phyloP scores from a whole-genome alignment of 2,797 vertebrate genomes.

The Lepidocolaptes lacrymiger region DNA sequence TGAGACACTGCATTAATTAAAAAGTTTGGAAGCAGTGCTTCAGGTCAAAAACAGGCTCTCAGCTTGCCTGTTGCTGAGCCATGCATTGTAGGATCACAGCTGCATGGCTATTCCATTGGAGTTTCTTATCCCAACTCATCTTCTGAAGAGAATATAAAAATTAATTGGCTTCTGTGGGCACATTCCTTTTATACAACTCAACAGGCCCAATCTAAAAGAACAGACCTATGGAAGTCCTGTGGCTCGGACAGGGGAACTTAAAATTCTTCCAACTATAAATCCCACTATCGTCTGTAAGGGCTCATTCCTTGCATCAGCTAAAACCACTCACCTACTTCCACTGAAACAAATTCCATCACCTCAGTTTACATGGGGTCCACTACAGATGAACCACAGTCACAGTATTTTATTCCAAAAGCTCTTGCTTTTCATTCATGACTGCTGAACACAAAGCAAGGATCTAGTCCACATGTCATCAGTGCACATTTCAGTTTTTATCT shows the following conservation, averaged over 20 bases:
- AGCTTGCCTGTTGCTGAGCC: background rate
- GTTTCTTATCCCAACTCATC: background rate
- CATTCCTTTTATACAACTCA: background rate
- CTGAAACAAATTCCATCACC: background rate
- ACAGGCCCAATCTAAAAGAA: background rate
- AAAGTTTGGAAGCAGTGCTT: background rate
- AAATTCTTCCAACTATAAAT: background rate
- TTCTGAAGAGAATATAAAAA: background rate
- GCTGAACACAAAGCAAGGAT: background rate
- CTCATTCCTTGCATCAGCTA: background rate
- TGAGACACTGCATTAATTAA: background rate
- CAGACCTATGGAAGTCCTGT: background rate
- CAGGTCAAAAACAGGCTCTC: background rate
- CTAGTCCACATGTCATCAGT: background rate
- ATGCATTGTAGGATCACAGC: background rate
- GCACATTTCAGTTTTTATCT: background rate
- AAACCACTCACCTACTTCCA: background rate
- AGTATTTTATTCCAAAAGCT: background rate
- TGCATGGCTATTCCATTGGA: background rate
- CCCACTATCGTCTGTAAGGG: background rate
- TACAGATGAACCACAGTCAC: background rate
- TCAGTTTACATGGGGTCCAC: background rate
- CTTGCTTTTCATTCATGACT: background rate
- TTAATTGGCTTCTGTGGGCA: background rate
- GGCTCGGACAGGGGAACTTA: background rate